Conservation (phyloP, 2,113 vertebrate genomes). For the Setophaga petechia region DNA sequence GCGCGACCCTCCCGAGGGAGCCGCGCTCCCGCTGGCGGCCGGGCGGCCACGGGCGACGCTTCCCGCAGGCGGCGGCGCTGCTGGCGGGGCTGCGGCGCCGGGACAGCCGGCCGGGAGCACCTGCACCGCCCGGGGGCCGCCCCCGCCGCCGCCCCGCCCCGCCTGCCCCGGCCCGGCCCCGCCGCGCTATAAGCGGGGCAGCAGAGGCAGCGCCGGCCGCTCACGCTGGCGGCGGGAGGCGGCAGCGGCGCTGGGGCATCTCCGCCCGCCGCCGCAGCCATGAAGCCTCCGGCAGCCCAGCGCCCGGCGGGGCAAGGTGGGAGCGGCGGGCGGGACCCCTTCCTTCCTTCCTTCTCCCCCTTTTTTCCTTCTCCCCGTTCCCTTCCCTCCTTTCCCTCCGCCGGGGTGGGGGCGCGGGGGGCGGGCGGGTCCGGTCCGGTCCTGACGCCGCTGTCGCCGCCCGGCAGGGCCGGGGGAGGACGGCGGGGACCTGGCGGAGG, state of each 20-base stretch:
- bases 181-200: background rate
- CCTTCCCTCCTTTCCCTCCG: no score
- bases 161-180: background rate
- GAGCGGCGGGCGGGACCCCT: background rate
- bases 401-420: background rate
- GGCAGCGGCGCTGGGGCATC: background rate
- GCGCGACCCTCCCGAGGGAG: background rate
- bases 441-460: background rate
- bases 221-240: background rate
- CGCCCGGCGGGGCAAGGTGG: background rate
- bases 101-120: background rate
- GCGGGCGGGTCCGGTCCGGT: background rate
- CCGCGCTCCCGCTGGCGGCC: accelerated
- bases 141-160: background rate
- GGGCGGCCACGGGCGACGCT: no score
- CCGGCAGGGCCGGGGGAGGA: background rate
- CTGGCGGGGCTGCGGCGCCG: background rate
- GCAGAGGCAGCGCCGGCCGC: background rate
- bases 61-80: accelerated
- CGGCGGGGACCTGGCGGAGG: slow-evolving; percentile 79
- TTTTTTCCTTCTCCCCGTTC: no score
- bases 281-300: slow-evolving; percentile 33
- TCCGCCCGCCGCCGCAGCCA: background rate
- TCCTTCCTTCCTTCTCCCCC: no score
- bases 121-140: background rate